Base-by-base conservation (phyloP, 2,797 vertebrate genomes). In the Gallinago nigripennis region DNA sequence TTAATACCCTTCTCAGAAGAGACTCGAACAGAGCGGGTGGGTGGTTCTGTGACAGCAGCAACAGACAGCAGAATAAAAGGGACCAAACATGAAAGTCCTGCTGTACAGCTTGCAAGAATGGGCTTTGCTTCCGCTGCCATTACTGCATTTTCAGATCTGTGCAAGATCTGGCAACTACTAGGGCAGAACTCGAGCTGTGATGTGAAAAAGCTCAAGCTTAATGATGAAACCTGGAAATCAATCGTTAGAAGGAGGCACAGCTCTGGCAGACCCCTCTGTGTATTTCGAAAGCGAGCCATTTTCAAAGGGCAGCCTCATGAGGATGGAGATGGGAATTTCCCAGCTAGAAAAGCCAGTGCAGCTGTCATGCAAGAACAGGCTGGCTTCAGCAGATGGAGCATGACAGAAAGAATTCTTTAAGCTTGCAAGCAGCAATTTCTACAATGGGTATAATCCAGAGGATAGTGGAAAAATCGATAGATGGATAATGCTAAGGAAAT, bases 311-410 rank as follows among this genome's bases (percentile, higher is more conserved):
- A 86, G 92, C 53, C 77, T 77, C 60, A 11, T 12, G 70, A 65
- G 66, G 84, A 76, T 30, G 46, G 77, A 86, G 54, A 57, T 54
- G 82, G 80, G 91, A 88, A 90, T 64, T 86, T 91, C 94, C 85
- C 63, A 82, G 15, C 37, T 33, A 75, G 68, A 90, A 94, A 93
- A 93, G 69, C 56, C 86, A 90, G 5, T 41, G 60, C 71, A 79
- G 80, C 57, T 86, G 72, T 86, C 89, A 65, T 35, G 63, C 56
- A 93, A 95, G 82, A 83, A 16, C 84, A 82, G 41, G 64, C 86
- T 82, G 70, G 45, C 28, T 88, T 82, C 82, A 91, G 87, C 69
- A 88, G 91, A 70, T 60, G 85, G 51, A 93, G 70, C 73, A 51
- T 64, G 86, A 64, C 82, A 93, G 76, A 30, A 51, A 92, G 80